phyloP scores from a whole-genome alignment of 1,140 invertebrate genomes.

The Venustaconcha ellipsiformis region DNA sequence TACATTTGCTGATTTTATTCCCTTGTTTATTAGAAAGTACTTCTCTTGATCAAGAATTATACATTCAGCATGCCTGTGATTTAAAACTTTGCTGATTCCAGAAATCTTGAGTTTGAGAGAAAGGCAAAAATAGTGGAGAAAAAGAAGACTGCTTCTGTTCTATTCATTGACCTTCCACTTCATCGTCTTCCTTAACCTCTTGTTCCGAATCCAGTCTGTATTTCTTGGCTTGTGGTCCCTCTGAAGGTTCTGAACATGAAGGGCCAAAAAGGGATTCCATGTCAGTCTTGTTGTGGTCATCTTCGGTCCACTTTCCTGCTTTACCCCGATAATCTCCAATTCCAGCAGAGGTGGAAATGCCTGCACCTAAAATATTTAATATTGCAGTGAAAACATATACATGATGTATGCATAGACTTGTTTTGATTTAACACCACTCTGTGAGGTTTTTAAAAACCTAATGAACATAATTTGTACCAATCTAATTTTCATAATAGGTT shows the following conservation, averaged over 20 bases:
- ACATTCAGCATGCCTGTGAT: too few species aligned
- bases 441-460: too few species aligned
- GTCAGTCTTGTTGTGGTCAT: constrained; percentile 41
- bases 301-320: constrained; percentile 64
- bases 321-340: constrained; percentile 95
- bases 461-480: too few species aligned
- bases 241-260: constrained; percentile 1
- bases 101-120: too few species aligned
- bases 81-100: too few species aligned
- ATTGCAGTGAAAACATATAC: neutral
- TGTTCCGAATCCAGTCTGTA: constrained; percentile 9
- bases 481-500: too few species aligned
- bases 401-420: too few species aligned
- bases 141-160: too few species aligned
- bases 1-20: too few species aligned
- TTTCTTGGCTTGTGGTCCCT: constrained; percentile 22
- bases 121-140: too few species aligned
- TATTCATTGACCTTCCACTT: constrained; percentile 18
- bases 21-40: too few species aligned
- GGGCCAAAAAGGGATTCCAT: neutral
- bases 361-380: constrained; percentile 78
- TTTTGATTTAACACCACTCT: neutral
- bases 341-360: constrained; percentile 94
- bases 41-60: too few species aligned
- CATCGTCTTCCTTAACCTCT: neutral